Base-by-base conservation (phyloP, 2,888 invertebrate species). In the Chymomyza fuscimana region DNA sequence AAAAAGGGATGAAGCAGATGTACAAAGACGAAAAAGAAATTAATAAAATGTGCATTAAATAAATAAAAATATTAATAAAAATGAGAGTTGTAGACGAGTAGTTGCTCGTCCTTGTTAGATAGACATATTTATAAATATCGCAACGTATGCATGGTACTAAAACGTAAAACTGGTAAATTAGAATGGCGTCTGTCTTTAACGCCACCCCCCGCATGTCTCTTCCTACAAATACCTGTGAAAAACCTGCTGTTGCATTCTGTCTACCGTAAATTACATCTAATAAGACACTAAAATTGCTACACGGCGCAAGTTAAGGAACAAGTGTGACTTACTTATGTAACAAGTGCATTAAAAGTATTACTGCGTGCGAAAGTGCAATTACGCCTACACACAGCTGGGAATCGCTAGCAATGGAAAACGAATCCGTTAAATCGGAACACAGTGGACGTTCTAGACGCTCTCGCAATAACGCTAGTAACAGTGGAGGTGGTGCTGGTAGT, bases 351-450 rank as follows among this genome's bases (percentile, higher is more conserved):
- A 46, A 58, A 58, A 70, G 70, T 54, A 63, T 59, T 56, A 40
- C 54, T 52, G 54, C 50, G 59, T 25, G 66, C 7, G 5, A 25
- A 25, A 61, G 63, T 71, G 64, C 25, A 64, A 63, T 58, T 51
- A 50, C 29, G 62, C 16, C 68, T 6, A 59, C 63, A 64, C 70
- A 12, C 60, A 58, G 51, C 32, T 32, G 32, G 5, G 58, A 40
- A 66, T 67, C 72, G 75, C 78, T 73, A 69, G 85, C 93, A 92
- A 97, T 97, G 97, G 98, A 98, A 94, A 97, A 97, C 88, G 98
- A 98, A 93, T 97, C 97, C 87, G 95, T 98, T 88, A 95, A 97
- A 91, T 98, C 98, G 68, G 97, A 97, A 93, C 94, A 97, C 90
- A 97, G 97, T 92, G 95, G 96, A 90, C 95, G 96, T 89, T 95